phyloP scores from a whole-genome alignment of 1,140 invertebrate genomes.

The Drosophila arawakana region DNA sequence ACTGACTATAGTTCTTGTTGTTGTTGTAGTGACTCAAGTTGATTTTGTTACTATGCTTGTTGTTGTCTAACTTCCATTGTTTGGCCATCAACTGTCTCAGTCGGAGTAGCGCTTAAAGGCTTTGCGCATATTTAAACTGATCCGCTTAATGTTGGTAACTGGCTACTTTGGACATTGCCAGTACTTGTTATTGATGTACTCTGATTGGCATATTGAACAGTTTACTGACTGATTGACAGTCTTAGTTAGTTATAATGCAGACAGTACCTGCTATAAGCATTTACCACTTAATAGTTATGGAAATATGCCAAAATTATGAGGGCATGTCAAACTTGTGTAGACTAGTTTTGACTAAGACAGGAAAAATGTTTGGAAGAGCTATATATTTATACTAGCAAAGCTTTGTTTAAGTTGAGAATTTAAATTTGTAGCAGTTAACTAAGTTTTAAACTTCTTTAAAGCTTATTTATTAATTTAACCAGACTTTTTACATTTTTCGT shows the following conservation, averaged over 20 bases:
- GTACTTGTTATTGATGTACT: slow-evolving; percentile 33
- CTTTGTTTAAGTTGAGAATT: too few relatives aligned
- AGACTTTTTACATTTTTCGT: too few relatives aligned
- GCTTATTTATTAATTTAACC: too few relatives aligned
- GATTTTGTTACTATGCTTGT: slow-evolving; percentile 23
- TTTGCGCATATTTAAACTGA: slow-evolving; percentile 61
- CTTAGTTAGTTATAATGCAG: not conserved
- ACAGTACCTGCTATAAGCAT: not conserved
- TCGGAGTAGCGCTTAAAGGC: slow-evolving; percentile 67
- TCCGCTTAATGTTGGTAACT: slow-evolving; percentile 44
- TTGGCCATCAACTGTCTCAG: slow-evolving; percentile 60
- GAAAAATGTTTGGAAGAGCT: too few relatives aligned
- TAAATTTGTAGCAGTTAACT: too few relatives aligned
- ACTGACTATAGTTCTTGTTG: not conserved
- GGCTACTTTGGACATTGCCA: slow-evolving; percentile 10
- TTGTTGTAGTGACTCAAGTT: slow-evolving; percentile 22
- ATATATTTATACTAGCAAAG: too few relatives aligned
- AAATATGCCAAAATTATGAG: not conserved
- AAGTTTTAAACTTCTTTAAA: too few relatives aligned
- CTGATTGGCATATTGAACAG: slow-evolving; percentile 41
- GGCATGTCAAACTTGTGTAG: not conserved
- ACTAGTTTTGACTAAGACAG: not conserved
- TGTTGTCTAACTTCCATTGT: slow-evolving; percentile 52
- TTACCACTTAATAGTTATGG: not conserved
- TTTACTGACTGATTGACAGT: slow-evolving; percentile 4